Base-by-base conservation (phyloP, 1,140 invertebrate genomes). In the Drosophila auraria region DNA sequence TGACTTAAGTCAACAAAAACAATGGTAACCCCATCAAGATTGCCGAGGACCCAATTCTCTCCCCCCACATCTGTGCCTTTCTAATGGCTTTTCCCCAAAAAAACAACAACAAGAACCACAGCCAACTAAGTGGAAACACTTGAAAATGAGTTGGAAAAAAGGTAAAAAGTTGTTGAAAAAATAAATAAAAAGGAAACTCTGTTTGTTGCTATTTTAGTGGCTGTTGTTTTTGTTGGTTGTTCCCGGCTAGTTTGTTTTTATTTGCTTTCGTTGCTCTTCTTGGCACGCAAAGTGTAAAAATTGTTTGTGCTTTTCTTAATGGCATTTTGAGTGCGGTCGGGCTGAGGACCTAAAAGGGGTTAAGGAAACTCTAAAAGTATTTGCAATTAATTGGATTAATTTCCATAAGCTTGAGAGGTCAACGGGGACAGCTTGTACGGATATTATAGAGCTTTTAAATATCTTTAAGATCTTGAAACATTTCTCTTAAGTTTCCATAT, bases 1-100 rank as follows among this genome's bases (percentile, higher is more conserved):
- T 87, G 84, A 89, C 84, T 84, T 81, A 84, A 80, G 71, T 60
- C 47, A 89, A 87, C 69, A 87, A 87, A 87, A 87, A 87, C 84
- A 87, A 89, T 83, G 84, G 58, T 68, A 59, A 53, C 45, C 61
- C 79, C 79, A 66, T 68, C 62, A 70, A 78, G 64, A 59, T 53
- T 51, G 62, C 44, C 44, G 9, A 60, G 62, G 25, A 25, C 40
- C 68, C 80, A 74, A 51, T 54, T 23, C 61, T 15, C 61, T 53
- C 54, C 56, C 68, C 68, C 70, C 50, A 63, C 71, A 47, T 73
- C 63, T 72, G 65, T 68, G 81, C 83, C 72, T 70, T 84, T 64
- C 84, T 87, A 89, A 87, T 87, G 84, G 84, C 56, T 78, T 89
- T 50, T 50, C 42, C 61, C 60, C 54, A 65, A 59, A 65, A 54